phyloP scores from a whole-genome alignment of 1,140 invertebrate species.

The Capitella teleta region DNA sequence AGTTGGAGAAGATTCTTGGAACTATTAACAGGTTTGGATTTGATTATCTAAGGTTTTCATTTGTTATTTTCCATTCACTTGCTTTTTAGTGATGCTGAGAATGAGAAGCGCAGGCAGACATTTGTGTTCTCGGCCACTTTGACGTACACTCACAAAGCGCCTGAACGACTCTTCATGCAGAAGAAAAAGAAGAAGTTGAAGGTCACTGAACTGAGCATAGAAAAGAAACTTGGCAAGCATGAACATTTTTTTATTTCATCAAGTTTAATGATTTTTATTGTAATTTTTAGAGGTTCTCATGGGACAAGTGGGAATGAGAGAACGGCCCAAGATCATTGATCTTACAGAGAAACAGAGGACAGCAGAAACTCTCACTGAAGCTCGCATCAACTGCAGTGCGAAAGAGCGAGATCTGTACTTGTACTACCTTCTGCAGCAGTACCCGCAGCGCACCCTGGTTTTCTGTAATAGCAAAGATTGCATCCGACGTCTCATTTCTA shows the following conservation, averaged over 20 bases:
- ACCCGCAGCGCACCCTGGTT: conserved; percentile 80
- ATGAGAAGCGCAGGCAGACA: conserved; percentile 68
- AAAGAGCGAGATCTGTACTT: conserved; percentile 74
- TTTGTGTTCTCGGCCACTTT: conserved; percentile 97
- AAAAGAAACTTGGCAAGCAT: conserved; percentile 27
- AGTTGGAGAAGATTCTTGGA: conserved; percentile 71
- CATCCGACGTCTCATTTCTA: conserved; percentile 66
- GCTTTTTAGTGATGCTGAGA: conserved; percentile 77
- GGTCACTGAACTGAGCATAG: too few relatives aligned
- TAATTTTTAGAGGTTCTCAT: conserved; percentile 30
- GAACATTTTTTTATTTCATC: neutral
- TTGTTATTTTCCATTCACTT: too few relatives aligned
- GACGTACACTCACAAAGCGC: conserved; percentile 72
- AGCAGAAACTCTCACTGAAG: conserved; percentile 70
- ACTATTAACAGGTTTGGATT: conserved; percentile 43
- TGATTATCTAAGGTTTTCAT: neutral
- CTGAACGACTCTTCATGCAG: conserved; percentile 54
- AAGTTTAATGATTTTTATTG: conserved; percentile 2
- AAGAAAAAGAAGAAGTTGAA: conserved; percentile 44
- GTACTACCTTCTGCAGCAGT: conserved; percentile 77
- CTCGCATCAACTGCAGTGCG: conserved; percentile 52
- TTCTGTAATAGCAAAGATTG: conserved; percentile 96
- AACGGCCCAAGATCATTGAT: conserved; percentile 85
- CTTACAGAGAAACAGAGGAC: conserved; percentile 63
- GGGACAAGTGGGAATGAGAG: conserved; percentile 61